Evolutionary conservation across 2,888 invertebrate genomes (phyloP).

Genomic region (Julus scanicus): DNA sequence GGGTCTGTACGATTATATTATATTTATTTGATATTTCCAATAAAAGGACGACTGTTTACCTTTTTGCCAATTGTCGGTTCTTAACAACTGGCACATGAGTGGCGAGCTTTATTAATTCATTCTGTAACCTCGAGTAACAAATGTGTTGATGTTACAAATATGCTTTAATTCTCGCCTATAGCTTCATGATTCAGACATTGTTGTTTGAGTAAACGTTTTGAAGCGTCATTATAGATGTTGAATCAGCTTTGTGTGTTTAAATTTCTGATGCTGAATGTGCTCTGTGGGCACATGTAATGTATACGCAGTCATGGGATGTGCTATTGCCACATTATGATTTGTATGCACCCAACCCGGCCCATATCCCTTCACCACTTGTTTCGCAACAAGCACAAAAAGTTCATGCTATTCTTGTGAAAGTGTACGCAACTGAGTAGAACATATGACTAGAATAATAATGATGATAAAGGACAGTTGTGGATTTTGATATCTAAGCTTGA

Average conservation of each 20-base stretch:
- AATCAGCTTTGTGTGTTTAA: slow-evolving; percentile 13
- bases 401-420: no score
- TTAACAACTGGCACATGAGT: slow-evolving; percentile 21
- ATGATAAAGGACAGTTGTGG: no score
- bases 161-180: neutral
- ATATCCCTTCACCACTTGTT: neutral
- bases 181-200: neutral
- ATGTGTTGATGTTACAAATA: slow-evolving; percentile 29
- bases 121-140: slow-evolving; percentile 7
- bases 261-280: neutral
- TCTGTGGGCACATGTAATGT: neutral
- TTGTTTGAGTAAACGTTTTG: neutral
- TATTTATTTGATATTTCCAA: slow-evolving; percentile 2
- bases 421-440: no score
- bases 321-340: neutral
- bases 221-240: slow-evolving; percentile 9
- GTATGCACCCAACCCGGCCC: neutral
- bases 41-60: neutral
- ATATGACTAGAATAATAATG: no score
- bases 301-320: neutral
- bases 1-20: neutral
- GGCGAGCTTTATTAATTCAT: slow-evolving; percentile 21
- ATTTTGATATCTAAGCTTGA: no score
- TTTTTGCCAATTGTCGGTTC: slow-evolving; percentile 32
- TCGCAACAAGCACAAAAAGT: neutral